phyloP scores from a whole-genome alignment of 2,797 vertebrate genomes.

The Halcyon badia region DNA sequence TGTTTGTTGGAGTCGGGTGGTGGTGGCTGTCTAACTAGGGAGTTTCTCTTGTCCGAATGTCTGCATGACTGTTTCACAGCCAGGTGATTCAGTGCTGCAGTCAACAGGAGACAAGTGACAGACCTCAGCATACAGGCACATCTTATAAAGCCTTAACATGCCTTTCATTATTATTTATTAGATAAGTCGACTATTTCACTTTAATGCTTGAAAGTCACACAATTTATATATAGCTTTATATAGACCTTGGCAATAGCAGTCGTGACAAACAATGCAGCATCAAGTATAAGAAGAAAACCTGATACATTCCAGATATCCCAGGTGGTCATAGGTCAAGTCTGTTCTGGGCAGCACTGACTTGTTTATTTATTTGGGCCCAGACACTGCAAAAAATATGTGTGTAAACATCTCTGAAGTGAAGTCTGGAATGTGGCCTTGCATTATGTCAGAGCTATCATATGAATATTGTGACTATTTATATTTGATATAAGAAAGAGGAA shows the following conservation, averaged over 20 bases:
- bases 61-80: neutral
- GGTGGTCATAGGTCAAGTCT: neutral
- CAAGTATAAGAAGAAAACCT: neutral
- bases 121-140: neutral
- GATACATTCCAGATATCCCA: neutral
- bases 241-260: neutral
- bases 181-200: neutral
- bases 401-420: neutral
- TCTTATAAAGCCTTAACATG: neutral
- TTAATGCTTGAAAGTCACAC: neutral
- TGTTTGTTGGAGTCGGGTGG: neutral
- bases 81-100: neutral
- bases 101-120: neutral
- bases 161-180: neutral
- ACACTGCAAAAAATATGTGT: neutral
- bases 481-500: neutral
- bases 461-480: neutral
- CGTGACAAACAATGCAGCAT: neutral
- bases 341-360: neutral
- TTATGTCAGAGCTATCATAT: neutral
- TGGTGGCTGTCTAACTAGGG: neutral
- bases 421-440: neutral
- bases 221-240: neutral
- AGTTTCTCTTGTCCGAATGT: neutral
- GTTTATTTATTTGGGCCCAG: neutral